phyloP scores from a whole-genome alignment of 2,797 vertebrate species.

The Megalops cyprinoides region DNA sequence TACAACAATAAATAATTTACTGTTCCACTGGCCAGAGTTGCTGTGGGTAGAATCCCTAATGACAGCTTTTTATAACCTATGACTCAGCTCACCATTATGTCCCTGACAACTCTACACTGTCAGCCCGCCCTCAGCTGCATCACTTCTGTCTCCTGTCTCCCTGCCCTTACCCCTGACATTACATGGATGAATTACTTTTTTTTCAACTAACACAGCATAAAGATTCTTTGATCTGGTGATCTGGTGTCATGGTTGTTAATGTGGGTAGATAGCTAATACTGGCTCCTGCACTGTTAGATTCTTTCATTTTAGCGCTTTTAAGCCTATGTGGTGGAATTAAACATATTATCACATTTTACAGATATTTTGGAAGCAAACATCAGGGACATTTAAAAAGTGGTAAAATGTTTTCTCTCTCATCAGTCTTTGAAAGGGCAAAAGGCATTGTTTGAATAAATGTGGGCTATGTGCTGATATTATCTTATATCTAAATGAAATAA shows the following conservation, averaged over 20 bases:
- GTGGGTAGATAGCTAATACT: background rate
- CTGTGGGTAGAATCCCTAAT: conserved; percentile 78
- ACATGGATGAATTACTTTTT: conserved; percentile 31
- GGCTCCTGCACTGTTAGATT: background rate
- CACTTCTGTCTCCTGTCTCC: conserved; percentile 24
- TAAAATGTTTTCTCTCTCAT: background rate
- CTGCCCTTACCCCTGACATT: conserved; percentile 18
- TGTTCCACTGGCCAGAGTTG: conserved; percentile 75
- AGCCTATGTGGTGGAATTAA: too few relatives aligned
- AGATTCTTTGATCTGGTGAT: too few relatives aligned
- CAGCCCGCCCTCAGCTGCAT: conserved; percentile 60
- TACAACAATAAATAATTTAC: conserved; percentile 81
- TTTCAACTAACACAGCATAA: too few relatives aligned
- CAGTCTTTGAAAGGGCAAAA: background rate
- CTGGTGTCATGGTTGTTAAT: background rate
- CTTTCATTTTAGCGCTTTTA: background rate
- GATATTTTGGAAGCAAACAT: too few relatives aligned
- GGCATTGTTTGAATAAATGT: background rate
- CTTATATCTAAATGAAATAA: background rate
- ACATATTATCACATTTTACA: too few relatives aligned
- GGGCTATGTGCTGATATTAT: background rate
- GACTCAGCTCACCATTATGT: conserved; percentile 78
- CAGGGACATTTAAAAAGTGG: too few relatives aligned
- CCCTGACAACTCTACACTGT: conserved; percentile 72
- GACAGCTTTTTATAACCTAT: conserved; percentile 84